These are phyloP conservation scores for Pyrgus malvae DNA, from an alignment of 2,888 invertebrate species.

Conservation along the genomic window DNA sequence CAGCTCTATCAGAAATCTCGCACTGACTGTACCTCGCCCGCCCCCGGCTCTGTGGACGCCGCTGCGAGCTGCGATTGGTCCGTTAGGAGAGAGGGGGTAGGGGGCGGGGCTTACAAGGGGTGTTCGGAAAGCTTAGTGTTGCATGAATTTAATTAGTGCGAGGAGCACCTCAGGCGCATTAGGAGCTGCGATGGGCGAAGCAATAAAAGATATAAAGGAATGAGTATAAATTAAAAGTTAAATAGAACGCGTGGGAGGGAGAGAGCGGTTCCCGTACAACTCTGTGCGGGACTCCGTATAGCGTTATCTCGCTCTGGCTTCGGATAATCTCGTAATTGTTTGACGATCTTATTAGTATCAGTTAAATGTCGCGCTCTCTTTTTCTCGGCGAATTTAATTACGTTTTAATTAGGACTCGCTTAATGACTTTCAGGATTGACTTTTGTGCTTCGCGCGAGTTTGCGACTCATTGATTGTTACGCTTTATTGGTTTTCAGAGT, in stretches of 20 bases:
- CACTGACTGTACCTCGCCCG: conserved; percentile 60
- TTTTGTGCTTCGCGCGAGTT: conserved; percentile 41
- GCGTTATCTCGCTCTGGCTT: conserved; percentile 43
- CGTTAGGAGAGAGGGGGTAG: conserved; percentile 40
- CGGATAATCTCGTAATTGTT: conserved; percentile 77
- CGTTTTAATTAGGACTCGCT: conserved; percentile 74
- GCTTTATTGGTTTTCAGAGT: conserved; percentile 11
- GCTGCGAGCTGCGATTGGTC: conserved; percentile 51
- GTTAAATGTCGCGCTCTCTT: conserved; percentile 79
- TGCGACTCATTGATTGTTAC: conserved; percentile 22
- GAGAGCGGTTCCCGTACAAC: conserved; percentile 38
- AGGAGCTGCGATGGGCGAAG: conserved; percentile 81
- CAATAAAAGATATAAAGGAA: conserved; percentile 83
- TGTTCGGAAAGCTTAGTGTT: conserved; percentile 74
- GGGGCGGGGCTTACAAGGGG: conserved; percentile 50
- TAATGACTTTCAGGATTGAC: conserved; percentile 70
- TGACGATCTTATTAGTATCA: conserved; percentile 83
- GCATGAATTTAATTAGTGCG: conserved; percentile 82
- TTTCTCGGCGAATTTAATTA: conserved; percentile 80
- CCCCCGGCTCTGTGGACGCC: conserved; percentile 45
- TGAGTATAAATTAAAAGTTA: conserved; percentile 83
- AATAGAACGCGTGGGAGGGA: conserved; percentile 68
- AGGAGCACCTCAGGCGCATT: conserved; percentile 81
- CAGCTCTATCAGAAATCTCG: conserved; percentile 78
- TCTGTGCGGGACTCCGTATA: conserved; percentile 34